A percentile compares a stretch with the other conserved stretches of the same genome.
Evolutionary conservation across 2,113 vertebrate species (phyloP).

Genomic region (Hirundichthys speculiger): DNA sequence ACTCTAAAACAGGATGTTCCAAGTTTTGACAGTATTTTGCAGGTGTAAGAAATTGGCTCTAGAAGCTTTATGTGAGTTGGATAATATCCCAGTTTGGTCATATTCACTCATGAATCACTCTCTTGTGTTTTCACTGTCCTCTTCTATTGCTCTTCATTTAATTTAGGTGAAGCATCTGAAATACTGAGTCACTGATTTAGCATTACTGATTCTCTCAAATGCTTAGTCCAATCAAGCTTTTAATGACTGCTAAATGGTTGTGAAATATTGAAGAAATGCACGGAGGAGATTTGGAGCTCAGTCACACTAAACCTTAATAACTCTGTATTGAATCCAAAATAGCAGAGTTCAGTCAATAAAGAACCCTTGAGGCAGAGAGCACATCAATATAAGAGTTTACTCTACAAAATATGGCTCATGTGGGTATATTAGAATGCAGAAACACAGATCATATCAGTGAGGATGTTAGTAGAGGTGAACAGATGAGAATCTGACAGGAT

Average conservation of each 20-base stretch:
- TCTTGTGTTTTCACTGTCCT: too few species aligned
- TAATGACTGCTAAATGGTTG: conserved; percentile 13
- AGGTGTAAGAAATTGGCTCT: too few species aligned
- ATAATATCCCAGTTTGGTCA: too few species aligned
- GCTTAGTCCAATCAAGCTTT: conserved; percentile 12
- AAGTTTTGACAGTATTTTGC: too few species aligned
- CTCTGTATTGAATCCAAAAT: conserved; percentile 20
- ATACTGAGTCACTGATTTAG: too few species aligned
- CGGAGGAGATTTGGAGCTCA: conserved; percentile 14
- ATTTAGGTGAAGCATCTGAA: too few species aligned
- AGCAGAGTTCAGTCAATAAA: conserved; percentile 29
- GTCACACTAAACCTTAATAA: conserved; percentile 27
- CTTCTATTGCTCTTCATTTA: too few species aligned
- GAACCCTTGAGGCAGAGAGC: conserved; percentile 28
- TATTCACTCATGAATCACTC: too few species aligned
- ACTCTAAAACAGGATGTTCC: too few species aligned
- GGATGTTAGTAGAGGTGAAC: background rate
- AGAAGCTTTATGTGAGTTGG: too few species aligned
- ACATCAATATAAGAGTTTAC: conserved; percentile 32
- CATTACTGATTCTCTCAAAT: conserved; percentile 8
- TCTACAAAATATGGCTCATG: conserved; percentile 15
- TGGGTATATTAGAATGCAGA: background rate
- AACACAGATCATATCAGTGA: conserved; percentile 13
- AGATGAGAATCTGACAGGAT: conserved; percentile 5
- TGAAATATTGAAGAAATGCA: conserved; percentile 9